Percentiles rank a stretch among this genome's conserved stretches.
Evolutionary conservation across 2,888 invertebrate genomes (phyloP).

Genomic region (Cephus spinipes): DNA sequence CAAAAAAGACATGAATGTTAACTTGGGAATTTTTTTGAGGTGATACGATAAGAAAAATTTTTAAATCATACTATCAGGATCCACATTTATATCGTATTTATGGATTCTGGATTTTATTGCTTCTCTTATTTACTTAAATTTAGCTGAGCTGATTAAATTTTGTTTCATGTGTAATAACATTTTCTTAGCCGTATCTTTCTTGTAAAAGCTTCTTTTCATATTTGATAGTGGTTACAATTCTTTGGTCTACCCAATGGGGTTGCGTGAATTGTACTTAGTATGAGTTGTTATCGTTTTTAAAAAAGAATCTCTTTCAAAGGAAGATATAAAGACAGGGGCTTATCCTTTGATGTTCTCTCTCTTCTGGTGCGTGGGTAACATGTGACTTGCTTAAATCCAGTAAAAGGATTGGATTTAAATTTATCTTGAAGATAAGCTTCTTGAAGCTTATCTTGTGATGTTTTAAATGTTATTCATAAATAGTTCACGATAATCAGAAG

Average conservation of each 20-base stretch:
- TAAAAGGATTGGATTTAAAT: not conserved
- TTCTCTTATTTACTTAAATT: not conserved
- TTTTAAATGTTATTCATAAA: not conserved
- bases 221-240: not conserved
- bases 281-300: not conserved
- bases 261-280: not conserved
- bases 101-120: not conserved
- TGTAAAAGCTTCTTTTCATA: not conserved
- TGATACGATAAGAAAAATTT: not conserved
- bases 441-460: not conserved
- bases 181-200: not conserved
- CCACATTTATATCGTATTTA: not conserved
- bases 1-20: not conserved
- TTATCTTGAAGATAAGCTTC: not conserved
- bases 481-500: not conserved
- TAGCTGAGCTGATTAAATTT: not conserved
- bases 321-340: not conserved
- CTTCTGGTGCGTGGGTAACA: not conserved
- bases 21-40: not conserved
- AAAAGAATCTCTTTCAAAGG: not conserved
- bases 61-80: not conserved
- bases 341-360: not conserved
- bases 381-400: not conserved
- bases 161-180: not conserved
- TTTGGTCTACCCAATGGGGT: not conserved